phyloP scores from a whole-genome alignment of 2,888 invertebrate species.

The Allacma fusca region DNA sequence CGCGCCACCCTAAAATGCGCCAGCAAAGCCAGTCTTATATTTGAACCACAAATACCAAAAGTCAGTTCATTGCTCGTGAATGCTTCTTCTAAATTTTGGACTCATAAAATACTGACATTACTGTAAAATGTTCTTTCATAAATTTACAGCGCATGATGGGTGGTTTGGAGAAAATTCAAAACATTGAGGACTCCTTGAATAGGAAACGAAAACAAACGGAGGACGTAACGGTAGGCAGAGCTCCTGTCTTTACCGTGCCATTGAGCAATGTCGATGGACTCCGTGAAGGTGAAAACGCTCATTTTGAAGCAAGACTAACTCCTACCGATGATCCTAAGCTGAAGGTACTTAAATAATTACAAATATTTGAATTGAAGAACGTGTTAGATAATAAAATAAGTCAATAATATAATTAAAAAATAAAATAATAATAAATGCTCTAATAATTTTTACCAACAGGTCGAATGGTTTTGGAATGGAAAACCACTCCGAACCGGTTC shows the following conservation, averaged over 20 bases:
- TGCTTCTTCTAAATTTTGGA: no score
- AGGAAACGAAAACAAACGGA: slow-evolving; percentile 78
- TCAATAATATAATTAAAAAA: neutral
- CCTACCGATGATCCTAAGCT: slow-evolving; percentile 91
- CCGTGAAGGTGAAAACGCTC: slow-evolving; percentile 89
- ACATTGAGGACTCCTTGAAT: slow-evolving; percentile 87
- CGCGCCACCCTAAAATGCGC: slow-evolving; percentile 84
- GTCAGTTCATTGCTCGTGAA: no score
- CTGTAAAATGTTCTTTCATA: no score
- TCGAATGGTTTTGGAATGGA: slow-evolving; percentile 96
- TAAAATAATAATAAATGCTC: neutral
- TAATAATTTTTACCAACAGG: slow-evolving; percentile 62
- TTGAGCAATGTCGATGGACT: slow-evolving; percentile 85
- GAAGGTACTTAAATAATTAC: slow-evolving; percentile 67
- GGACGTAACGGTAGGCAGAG: slow-evolving; percentile 80
- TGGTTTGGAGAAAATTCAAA: slow-evolving; percentile 90
- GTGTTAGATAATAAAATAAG: no score
- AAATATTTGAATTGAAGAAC: neutral
- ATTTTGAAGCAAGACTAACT: slow-evolving; percentile 87
- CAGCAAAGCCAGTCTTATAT: slow-evolving; percentile 86
- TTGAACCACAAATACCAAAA: slow-evolving; percentile 91
- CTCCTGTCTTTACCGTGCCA: slow-evolving; percentile 89
- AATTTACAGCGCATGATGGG: slow-evolving; percentile 89
- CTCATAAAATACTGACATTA: no score
- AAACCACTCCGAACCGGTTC: slow-evolving; percentile 89